Percentiles rank a stretch among this genome's conserved stretches.
Conservation (phyloP, 2,113 vertebrate genomes). For the Rhinopomastus cyanomelas region DNA sequence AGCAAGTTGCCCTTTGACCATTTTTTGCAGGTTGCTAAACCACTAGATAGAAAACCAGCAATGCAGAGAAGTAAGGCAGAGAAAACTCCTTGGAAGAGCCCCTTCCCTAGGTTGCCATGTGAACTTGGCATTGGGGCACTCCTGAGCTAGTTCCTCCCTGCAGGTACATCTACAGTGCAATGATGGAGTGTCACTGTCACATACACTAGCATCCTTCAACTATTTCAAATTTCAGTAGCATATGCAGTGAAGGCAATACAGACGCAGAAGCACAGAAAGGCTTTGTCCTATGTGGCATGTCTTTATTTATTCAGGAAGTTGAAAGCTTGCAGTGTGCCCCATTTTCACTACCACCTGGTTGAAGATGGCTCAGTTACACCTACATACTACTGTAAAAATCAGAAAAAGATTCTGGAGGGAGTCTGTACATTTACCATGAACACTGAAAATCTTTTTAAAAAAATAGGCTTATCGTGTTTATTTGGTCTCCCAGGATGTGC, state of each 20-base stretch:
- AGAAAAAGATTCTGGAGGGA: background rate
- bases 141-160: background rate
- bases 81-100: background rate
- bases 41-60: background rate
- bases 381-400: background rate
- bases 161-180: background rate
- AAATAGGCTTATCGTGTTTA: background rate
- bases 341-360: background rate
- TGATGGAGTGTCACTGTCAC: constrained; percentile 17
- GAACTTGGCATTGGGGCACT: background rate
- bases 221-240: background rate
- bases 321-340: background rate
- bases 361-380: background rate
- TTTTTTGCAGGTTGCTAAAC: background rate
- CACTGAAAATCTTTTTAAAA: background rate
- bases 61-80: background rate
- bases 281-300: background rate
- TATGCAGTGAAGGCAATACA: background rate
- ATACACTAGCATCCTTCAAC: background rate
- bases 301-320: background rate
- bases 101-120: background rate
- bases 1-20: background rate
- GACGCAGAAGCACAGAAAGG: background rate
- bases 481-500: background rate
- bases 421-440: background rate